Evolutionary conservation across 2,797 vertebrate genomes (phyloP).

Genomic region (Danio albolineatus): DNA sequence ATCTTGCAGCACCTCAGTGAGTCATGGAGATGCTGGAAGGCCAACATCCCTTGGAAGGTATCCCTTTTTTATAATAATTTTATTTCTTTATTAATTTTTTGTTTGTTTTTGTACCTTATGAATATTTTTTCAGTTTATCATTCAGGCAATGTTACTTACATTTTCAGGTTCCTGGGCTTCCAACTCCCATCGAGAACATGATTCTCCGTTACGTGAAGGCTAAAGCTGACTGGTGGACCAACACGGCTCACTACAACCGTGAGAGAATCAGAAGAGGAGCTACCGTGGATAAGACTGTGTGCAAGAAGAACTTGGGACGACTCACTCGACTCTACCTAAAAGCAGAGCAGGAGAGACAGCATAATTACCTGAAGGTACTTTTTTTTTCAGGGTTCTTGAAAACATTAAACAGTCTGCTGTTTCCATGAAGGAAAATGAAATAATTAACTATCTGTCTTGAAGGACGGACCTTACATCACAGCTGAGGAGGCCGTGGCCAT

Average conservation of each 20-base stretch:
- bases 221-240: conserved; percentile 99
- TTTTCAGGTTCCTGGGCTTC: conserved; percentile 92
- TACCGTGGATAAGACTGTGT: conserved; percentile 98
- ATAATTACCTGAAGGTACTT: conserved; percentile 97
- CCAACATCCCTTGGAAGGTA: conserved; percentile 99
- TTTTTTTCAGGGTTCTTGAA: neutral
- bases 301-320: conserved; percentile 98
- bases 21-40: conserved; percentile 99
- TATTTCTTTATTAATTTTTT: too few species aligned
- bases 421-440: neutral
- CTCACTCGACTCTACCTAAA: conserved; percentile 97
- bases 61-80: too few species aligned
- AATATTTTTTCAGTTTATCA: neutral
- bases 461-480: conserved; percentile 99
- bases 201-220: conserved; percentile 98
- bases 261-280: conserved; percentile 97
- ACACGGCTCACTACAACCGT: conserved; percentile 98
- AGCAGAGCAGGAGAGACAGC: conserved; percentile 98
- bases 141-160: neutral
- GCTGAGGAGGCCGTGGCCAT: conserved; percentile 98
- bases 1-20: conserved; percentile 98
- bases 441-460: conserved; percentile 10
- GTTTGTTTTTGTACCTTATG: neutral
- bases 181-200: conserved; percentile 99
- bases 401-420: neutral